Percentiles rank a stretch among this genome's conserved stretches.
These are phyloP conservation scores for Sakesphorus luctuosus DNA, from an alignment of 2,113 vertebrate species.

Conservation along the genomic window DNA sequence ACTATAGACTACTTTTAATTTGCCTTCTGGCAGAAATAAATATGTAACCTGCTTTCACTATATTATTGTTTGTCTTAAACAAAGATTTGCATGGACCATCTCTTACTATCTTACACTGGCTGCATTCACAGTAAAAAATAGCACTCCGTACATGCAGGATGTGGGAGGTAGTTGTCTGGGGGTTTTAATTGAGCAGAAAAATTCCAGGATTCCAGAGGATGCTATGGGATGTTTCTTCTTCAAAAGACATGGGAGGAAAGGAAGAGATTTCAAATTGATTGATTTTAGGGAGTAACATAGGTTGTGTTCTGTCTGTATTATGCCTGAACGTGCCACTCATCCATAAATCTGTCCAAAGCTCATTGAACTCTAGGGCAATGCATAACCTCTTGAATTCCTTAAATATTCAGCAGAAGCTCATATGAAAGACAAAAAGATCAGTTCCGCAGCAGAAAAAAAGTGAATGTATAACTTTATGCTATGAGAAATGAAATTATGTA, in stretches of 20 bases:
- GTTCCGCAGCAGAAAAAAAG: not conserved
- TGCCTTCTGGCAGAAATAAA: not conserved
- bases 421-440: not conserved
- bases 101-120: not conserved
- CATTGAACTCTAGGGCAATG: constrained; percentile 47
- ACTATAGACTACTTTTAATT: not conserved
- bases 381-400: constrained; percentile 49
- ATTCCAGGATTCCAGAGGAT: constrained; percentile 44
- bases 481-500: not conserved
- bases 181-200: constrained; percentile 62
- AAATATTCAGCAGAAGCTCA: constrained; percentile 17
- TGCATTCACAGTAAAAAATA: not conserved
- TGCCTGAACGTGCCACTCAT: constrained; percentile 43
- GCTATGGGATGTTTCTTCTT: constrained; percentile 43
- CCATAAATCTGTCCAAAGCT: constrained; percentile 63
- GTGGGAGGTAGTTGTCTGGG: constrained; percentile 14
- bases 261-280: constrained; percentile 62
- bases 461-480: not conserved
- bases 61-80: not conserved
- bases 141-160: not conserved
- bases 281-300: constrained; percentile 20
- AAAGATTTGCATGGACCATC: not conserved
- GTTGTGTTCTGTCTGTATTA: constrained; percentile 51
- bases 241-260: constrained; percentile 52
- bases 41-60: not conserved